Evolutionary conservation across 1,140 invertebrate species (phyloP).

Genomic region (Sarcophaga peregrina): DNA sequence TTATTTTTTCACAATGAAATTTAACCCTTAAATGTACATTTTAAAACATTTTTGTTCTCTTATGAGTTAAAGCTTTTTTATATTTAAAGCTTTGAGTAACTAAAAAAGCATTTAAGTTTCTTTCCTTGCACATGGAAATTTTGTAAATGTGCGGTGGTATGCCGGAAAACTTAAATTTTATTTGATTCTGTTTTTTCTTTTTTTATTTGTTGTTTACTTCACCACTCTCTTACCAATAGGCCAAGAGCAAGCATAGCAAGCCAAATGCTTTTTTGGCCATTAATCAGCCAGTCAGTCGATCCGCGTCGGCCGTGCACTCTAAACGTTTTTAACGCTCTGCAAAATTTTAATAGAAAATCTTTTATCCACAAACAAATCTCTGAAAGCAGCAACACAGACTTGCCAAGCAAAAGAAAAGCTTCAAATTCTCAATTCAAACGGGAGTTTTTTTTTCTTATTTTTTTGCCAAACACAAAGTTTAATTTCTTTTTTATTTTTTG

Average conservation of each 20-base stretch:
- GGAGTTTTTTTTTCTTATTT: constrained; percentile 2
- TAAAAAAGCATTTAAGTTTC: not conserved
- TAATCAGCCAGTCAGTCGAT: constrained; percentile 57
- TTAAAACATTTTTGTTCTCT: not conserved
- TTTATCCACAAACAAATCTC: not conserved
- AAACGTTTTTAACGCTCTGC: constrained; percentile 35
- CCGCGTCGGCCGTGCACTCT: constrained; percentile 63
- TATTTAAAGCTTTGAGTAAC: not conserved
- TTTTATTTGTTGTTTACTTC: not conserved
- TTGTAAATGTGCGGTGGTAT: no score
- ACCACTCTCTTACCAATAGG: not conserved
- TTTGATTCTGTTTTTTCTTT: not conserved
- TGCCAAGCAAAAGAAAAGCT: not conserved
- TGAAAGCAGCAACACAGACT: not conserved
- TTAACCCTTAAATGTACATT: no score
- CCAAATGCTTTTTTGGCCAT: constrained; percentile 5
- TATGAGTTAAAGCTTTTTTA: not conserved
- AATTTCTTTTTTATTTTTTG: constrained; percentile 24
- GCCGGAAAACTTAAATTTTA: not conserved
- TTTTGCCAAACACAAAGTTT: not conserved
- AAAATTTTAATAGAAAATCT: constrained; percentile 9
- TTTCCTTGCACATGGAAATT: not conserved
- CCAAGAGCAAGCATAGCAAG: not conserved
- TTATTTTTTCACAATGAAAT: no score
- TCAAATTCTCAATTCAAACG: not conserved